These are phyloP conservation scores for Achlya flavicornis DNA, from an alignment of 2,888 invertebrate species.

Conservation along the genomic window DNA sequence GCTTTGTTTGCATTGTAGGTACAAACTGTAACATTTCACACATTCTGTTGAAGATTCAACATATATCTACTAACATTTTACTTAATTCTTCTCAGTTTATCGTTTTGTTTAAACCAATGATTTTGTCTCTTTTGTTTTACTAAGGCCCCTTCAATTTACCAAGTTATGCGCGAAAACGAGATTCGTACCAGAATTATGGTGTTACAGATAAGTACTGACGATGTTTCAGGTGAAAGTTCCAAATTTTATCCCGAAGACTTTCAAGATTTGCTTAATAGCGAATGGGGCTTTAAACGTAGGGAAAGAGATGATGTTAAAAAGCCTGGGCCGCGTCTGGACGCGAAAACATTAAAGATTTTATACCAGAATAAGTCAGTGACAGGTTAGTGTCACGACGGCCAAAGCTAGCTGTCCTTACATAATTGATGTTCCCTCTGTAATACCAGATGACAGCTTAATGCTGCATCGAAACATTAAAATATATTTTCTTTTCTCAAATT, in stretches of 20 bases:
- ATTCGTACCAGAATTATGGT: constrained; percentile 55
- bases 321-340: constrained; percentile 93
- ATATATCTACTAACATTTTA: constrained; percentile 42
- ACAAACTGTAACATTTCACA: constrained; percentile 54
- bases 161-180: constrained; percentile 43
- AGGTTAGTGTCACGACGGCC: constrained; percentile 81
- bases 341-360: constrained; percentile 84
- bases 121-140: constrained; percentile 43
- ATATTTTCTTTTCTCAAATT: constrained; percentile 52
- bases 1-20: constrained; percentile 66
- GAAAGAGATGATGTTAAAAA: constrained; percentile 97
- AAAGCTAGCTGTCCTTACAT: constrained; percentile 61
- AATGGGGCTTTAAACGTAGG: constrained; percentile 92
- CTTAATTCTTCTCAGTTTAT: constrained; percentile 52
- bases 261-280: constrained; percentile 85
- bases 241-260: constrained; percentile 81
- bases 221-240: constrained; percentile 83
- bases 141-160: constrained; percentile 45
- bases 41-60: constrained; percentile 48
- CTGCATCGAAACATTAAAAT: constrained; percentile 46
- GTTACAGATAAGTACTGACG: constrained; percentile 62
- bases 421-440: constrained; percentile 67
- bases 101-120: constrained; percentile 47
- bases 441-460: constrained; percentile 46
- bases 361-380: constrained; percentile 80